Evolutionary conservation across 2,797 vertebrate species (phyloP), one percentile per base, ranked within the genome.

Genomic region (Myotis pilosus): DNA sequence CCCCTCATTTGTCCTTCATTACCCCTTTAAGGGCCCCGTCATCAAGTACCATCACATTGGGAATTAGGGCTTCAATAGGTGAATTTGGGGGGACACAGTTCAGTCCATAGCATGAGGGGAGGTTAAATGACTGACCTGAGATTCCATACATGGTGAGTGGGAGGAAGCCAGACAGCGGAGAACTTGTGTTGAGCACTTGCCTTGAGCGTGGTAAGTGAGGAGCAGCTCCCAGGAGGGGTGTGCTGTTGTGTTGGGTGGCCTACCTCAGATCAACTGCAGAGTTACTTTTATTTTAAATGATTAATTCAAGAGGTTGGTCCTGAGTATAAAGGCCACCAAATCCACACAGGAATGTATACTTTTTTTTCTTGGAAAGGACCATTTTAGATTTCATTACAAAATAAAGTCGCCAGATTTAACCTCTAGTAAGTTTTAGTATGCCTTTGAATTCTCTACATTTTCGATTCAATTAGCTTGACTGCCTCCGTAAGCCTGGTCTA

Each of bases 401-500:
- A 75, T 33, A 64, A 69, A 15, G 69, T 68, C 80, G 9, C 33
- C 16, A 71, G 10, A 75, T 87, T 38, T 87, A 36, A 80, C n/a
- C 53, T 89, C 15, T 80, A 38, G 17, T 80, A 33, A 47, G 11
- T 41, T 72, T 90, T 41, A 28, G 28, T 33, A 5, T 78, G 17
- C 7, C 30, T 66, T 92, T 47, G 47, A 95, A 83, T 81, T 95
- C 33, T 17, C 80, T 0, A 22, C 96, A 82, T 96, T 94, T 44
- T 75, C 72, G 23, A 80, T 75, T 92, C 60, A 92, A 83, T 90
- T 64, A 57, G 51, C 87, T 97, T 90, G 66, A 64, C 81, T 96
- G 81, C 93, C 89, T 78, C 76, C 95, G 64, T 91, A 76, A 96
- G 84, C 84, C 0, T 95, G 83, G 91, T 91, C 95, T 92, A 85